Conservation (phyloP, 2,888 invertebrate genomes). For the Rhingia rostrata region DNA sequence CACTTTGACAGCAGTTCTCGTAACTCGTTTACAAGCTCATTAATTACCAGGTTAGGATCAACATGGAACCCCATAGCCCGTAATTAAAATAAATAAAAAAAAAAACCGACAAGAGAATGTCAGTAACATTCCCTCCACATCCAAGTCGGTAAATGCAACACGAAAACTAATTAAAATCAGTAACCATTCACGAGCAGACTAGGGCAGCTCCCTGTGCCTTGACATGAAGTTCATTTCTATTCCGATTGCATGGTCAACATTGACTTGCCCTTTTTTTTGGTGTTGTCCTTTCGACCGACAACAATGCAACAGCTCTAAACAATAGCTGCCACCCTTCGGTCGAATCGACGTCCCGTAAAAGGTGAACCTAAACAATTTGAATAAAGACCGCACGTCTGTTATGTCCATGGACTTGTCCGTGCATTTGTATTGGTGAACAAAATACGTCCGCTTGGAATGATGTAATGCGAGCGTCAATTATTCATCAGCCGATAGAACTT, state of each 20-base stretch:
- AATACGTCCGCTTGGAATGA: no score
- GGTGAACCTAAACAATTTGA: slow-evolving; percentile 34
- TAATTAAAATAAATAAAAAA: no score
- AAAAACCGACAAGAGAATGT: neutral
- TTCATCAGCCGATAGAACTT: no score
- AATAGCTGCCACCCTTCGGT: neutral
- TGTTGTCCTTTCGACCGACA: neutral
- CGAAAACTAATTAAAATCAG: slow-evolving; percentile 36
- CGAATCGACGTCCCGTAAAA: slow-evolving; percentile 14
- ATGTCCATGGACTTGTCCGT: neutral
- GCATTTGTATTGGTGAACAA: no score
- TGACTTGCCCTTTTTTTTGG: slow-evolving; percentile 21
- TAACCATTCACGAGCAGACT: slow-evolving; percentile 1
- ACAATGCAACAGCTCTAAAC: slow-evolving; percentile 27
- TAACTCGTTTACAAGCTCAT: no score
- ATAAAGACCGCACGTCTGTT: slow-evolving; percentile 17
- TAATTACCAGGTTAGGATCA: no score
- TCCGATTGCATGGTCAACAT: slow-evolving; percentile 33
- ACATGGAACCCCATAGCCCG: no score
- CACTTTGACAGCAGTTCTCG: no score
- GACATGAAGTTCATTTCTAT: slow-evolving; percentile 18
- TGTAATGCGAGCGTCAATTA: no score
- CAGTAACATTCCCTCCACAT: neutral
- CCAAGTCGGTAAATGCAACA: neutral
- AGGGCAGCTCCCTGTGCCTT: neutral